phyloP scores from a whole-genome alignment of 1,140 invertebrate species.

The Zaprionus camerounensis region DNA sequence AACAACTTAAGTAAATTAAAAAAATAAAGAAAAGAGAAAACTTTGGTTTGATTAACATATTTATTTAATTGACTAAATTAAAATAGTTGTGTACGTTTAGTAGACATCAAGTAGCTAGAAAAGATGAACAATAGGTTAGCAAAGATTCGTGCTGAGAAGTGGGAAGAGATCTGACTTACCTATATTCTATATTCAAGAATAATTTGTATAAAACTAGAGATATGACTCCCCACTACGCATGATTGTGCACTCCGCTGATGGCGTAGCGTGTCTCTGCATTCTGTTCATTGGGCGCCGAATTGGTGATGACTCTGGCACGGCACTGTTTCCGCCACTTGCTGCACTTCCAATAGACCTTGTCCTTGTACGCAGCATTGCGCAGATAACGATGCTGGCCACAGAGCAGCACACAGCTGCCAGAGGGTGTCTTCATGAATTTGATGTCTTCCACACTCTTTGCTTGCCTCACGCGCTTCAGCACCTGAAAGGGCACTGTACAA shows the following conservation, averaged over 20 bases:
- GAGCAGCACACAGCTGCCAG: slow-evolving; percentile 71
- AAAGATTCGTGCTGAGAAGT: neutral
- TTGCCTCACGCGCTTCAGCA: slow-evolving; percentile 59
- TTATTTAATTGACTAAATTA: slow-evolving; percentile 1
- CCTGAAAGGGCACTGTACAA: slow-evolving; percentile 46
- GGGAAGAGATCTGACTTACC: neutral
- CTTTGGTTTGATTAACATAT: neutral
- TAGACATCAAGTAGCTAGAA: slow-evolving; percentile 2
- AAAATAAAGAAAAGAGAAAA: slow-evolving; percentile 1
- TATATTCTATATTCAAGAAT: neutral
- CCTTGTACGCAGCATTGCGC: slow-evolving; percentile 78
- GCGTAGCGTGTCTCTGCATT: slow-evolving; percentile 54
- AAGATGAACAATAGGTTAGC: neutral
- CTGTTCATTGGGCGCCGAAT: slow-evolving; percentile 40
- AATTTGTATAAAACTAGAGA: neutral
- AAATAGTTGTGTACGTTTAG: neutral
- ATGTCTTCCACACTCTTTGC: slow-evolving; percentile 60
- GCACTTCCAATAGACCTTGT: slow-evolving; percentile 83
- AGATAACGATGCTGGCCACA: slow-evolving; percentile 78
- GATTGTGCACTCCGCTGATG: slow-evolving; percentile 76
- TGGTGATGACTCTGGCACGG: slow-evolving; percentile 75
- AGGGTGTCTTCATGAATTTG: slow-evolving; percentile 61
- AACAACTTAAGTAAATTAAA: neutral
- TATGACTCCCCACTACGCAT: slow-evolving; percentile 24
- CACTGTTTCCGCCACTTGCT: slow-evolving; percentile 81